Evolutionary conservation across 2,797 vertebrate genomes (phyloP).

Genomic region (Leptoclinus maculatus): DNA sequence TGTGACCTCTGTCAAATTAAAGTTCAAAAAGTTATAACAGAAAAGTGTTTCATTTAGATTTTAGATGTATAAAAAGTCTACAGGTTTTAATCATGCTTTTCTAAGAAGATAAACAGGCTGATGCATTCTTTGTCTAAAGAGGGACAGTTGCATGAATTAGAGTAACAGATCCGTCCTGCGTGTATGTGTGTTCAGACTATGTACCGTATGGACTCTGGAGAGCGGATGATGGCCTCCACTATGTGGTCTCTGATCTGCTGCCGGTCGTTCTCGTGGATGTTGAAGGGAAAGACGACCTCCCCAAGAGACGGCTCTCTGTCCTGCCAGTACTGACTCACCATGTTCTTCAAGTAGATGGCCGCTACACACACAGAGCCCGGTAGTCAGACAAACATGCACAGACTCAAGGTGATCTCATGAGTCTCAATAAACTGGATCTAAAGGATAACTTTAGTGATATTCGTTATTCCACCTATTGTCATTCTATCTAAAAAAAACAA

Average conservation of each 20-base stretch:
- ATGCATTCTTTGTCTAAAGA: not conserved
- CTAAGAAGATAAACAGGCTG: not conserved
- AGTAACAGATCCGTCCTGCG: not conserved
- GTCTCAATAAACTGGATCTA: not conserved
- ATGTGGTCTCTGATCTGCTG: slow-evolving; percentile 96
- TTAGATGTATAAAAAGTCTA: not conserved
- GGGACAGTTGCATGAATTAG: not conserved
- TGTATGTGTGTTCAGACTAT: not conserved
- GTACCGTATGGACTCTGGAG: slow-evolving; percentile 93
- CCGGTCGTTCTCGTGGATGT: slow-evolving; percentile 97
- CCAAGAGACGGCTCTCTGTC: slow-evolving; percentile 93
- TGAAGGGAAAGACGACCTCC: slow-evolving; percentile 94
- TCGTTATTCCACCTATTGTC: not conserved
- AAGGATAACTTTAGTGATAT: not conserved
- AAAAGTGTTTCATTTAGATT: not conserved
- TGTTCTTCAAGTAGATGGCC: slow-evolving; percentile 99
- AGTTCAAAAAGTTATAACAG: not conserved
- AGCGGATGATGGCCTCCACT: slow-evolving; percentile 96
- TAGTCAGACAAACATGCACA: not conserved
- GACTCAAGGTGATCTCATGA: not conserved
- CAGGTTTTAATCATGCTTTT: not conserved
- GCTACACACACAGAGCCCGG: slow-evolving; percentile 75
- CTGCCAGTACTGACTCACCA: slow-evolving; percentile 98
- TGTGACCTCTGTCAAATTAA: not conserved
- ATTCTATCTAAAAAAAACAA: not conserved